Conservation (phyloP, 2,113 vertebrate species). For the Pavo muticus region DNA sequence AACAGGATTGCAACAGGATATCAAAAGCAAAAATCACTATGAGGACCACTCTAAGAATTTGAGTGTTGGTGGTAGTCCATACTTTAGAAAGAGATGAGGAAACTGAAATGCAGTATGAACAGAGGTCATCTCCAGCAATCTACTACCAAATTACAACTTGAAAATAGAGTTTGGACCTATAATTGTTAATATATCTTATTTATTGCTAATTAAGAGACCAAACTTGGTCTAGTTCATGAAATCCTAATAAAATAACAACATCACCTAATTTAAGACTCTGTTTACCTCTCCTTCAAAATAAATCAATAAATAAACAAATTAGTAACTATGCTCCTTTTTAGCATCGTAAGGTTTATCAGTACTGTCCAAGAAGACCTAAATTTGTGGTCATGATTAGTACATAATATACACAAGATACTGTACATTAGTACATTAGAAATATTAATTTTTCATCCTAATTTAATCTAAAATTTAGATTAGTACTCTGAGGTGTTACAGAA, state of each 20-base stretch:
- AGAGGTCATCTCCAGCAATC: not conserved
- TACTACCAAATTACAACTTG: not conserved
- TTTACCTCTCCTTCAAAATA: not conserved
- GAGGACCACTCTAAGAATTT: not conserved
- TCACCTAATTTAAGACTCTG: not conserved
- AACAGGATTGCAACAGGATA: not conserved
- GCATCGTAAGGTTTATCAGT: rapidly evolving
- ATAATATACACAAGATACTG: too few species aligned
- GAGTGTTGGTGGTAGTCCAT: not conserved
- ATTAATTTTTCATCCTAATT: not conserved
- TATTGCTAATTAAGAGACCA: not conserved
- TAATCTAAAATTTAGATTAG: not conserved
- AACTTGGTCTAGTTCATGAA: not conserved
- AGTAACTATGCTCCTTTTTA: not conserved
- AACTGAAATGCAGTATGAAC: not conserved
- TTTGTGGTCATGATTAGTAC: not conserved
- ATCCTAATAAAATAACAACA: not conserved
- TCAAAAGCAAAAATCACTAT: not conserved
- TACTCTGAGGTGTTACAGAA: not conserved
- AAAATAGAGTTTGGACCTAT: not conserved
- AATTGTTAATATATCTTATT: not conserved
- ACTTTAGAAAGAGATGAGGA: not conserved
- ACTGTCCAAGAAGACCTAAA: not conserved
- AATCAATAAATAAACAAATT: not conserved
- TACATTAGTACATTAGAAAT: not conserved